A percentile compares a stretch with the other conserved stretches of the same genome.
Evolutionary conservation across 2,797 vertebrate species (phyloP).

Genomic region (Miichthys miiuy): DNA sequence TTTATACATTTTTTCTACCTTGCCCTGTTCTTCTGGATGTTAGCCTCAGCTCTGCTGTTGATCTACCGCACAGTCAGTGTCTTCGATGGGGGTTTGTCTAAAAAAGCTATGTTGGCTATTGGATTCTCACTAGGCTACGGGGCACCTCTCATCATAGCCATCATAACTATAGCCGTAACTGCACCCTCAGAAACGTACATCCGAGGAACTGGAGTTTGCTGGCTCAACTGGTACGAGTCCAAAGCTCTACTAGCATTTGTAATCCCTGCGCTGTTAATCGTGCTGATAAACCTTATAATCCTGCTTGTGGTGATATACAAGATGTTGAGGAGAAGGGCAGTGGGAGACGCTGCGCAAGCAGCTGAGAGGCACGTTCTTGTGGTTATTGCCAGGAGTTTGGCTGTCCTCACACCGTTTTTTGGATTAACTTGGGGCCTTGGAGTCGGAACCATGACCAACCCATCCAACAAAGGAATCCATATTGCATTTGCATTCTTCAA

Average conservation of each 20-base stretch:
- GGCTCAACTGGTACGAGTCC: slow-evolving; percentile 89
- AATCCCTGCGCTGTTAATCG: slow-evolving; percentile 89
- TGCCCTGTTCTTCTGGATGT: slow-evolving; percentile 96
- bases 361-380: slow-evolving; percentile 84
- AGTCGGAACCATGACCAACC: slow-evolving; percentile 54
- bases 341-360: slow-evolving; percentile 75
- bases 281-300: slow-evolving; percentile 88
- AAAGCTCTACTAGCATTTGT: slow-evolving; percentile 91
- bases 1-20: slow-evolving; percentile 95
- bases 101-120: slow-evolving; percentile 83
- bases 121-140: slow-evolving; percentile 90
- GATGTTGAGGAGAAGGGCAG: slow-evolving; percentile 84
- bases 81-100: slow-evolving; percentile 86
- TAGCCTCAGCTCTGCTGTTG: slow-evolving; percentile 90
- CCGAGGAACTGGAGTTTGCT: slow-evolving; percentile 75
- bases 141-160: slow-evolving; percentile 88
- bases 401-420: slow-evolving; percentile 91
- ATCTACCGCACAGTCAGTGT: slow-evolving; percentile 90
- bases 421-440: slow-evolving; percentile 96
- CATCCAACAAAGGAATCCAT: slow-evolving; percentile 45
- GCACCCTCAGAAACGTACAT: slow-evolving; percentile 83
- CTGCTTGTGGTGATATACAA: slow-evolving; percentile 88
- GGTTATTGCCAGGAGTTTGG: slow-evolving; percentile 88
- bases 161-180: slow-evolving; percentile 89
- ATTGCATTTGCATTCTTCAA: slow-evolving; percentile 81